phyloP scores from a whole-genome alignment of 2,888 invertebrate genomes.

The Tryphoninae sp. region DNA sequence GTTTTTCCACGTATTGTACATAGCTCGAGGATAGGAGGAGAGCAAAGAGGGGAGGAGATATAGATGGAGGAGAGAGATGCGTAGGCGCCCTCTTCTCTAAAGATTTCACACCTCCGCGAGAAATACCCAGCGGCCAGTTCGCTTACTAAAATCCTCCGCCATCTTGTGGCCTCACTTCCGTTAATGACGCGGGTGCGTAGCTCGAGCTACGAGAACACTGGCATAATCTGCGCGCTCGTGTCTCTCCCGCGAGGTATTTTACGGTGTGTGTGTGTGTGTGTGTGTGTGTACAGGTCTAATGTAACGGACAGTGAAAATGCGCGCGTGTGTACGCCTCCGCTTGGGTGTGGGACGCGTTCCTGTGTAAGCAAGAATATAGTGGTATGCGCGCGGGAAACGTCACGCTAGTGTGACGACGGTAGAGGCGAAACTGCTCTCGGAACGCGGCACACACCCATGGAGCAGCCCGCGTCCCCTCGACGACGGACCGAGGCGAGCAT shows the following conservation, averaged over 20 bases:
- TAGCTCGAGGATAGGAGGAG: slow-evolving; percentile 12
- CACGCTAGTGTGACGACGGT: slow-evolving; percentile 74
- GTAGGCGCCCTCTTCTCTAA: slow-evolving; percentile 70
- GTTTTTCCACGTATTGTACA: slow-evolving; percentile 48
- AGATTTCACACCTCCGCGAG: slow-evolving; percentile 62
- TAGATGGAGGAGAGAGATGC: slow-evolving; percentile 49
- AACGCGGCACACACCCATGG: neutral
- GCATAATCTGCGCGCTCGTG: slow-evolving; percentile 4
- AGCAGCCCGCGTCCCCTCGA: slow-evolving; percentile 6
- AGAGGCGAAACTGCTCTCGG: neutral
- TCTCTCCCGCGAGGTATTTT: too few relatives aligned
- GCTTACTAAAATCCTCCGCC: slow-evolving; percentile 70
- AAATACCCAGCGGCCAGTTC: slow-evolving; percentile 49
- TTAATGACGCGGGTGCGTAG: slow-evolving; percentile 76
- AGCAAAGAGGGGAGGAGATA: slow-evolving; percentile 39
- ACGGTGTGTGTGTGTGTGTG: too few relatives aligned
- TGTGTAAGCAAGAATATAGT: slow-evolving; percentile 39
- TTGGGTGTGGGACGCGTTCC: neutral
- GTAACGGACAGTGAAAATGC: too few relatives aligned
- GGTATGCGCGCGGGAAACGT: slow-evolving; percentile 74
- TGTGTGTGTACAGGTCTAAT: too few relatives aligned
- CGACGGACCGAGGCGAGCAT: slow-evolving; percentile 29
- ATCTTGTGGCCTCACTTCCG: slow-evolving; percentile 80
- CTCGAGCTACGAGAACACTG: slow-evolving; percentile 40
- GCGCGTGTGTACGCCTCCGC: neutral